These are phyloP conservation scores for Dendrocincla tyrannina DNA, from an alignment of 2,797 vertebrate species.

Conservation along the genomic window DNA sequence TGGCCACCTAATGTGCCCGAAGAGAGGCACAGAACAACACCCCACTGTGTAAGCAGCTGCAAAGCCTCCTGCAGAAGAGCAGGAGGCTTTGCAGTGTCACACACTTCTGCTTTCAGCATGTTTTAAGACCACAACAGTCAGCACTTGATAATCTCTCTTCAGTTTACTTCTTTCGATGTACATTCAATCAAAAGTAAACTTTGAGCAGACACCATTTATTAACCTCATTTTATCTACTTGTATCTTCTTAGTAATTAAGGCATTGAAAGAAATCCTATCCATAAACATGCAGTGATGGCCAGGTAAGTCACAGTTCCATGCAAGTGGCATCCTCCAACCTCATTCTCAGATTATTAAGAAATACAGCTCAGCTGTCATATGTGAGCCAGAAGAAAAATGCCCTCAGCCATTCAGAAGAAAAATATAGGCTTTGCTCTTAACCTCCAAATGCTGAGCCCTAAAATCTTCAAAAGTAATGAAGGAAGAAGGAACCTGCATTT, in stretches of 20 bases:
- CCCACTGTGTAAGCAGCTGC: not conserved
- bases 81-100: not conserved
- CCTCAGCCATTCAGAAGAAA: not conserved
- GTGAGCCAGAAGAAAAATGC: not conserved
- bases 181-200: not conserved
- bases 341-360: not conserved
- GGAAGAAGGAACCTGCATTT: not conserved
- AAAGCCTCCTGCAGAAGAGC: constrained; percentile 16
- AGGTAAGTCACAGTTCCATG: not conserved
- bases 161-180: not conserved
- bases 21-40: not conserved
- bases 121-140: not conserved
- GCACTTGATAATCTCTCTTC: not conserved
- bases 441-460: not conserved
- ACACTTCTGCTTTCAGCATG: not conserved
- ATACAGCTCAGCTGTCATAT: not conserved
- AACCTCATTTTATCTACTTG: not conserved
- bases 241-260: not conserved
- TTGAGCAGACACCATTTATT: not conserved
- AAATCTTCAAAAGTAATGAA: not conserved
- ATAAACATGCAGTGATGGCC: not conserved
- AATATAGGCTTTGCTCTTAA: not conserved
- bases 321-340: not conserved
- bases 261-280: not conserved
- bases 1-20: not conserved